Base-by-base conservation (phyloP, 2,888 invertebrate species). In the Proisotoma minuta region DNA sequence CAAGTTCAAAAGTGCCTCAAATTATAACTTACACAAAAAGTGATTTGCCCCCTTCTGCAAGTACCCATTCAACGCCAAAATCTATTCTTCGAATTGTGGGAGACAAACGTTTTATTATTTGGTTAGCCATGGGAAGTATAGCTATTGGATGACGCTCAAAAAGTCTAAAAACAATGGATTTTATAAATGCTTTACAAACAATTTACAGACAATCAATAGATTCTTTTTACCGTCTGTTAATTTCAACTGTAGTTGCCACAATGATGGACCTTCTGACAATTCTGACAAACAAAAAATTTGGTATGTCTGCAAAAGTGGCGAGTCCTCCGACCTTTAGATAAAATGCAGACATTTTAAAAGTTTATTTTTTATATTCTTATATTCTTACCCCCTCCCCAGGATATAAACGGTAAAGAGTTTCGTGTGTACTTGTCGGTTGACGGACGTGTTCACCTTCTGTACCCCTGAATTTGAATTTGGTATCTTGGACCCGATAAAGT, bases 41-140 rank as follows among this genome's bases (percentile, higher is more conserved):
- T 43, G 54, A 59, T n/a, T 59, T 54, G 4, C 63, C 63, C 24
- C 50, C 63, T 20, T 50, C 40, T 1, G 59, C 63, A 29, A 24
- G 23, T 4, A 51, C 49, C 51, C 59, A 63, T 18, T 63, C 63
- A 18, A 63, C 50, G 2, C 59, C 63, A 51, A 63, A 63, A 24
- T 63, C 63, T 18, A 60, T 27, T 4, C 39, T 26, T 1, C 63
- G 43, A 12, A 29, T 53, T 5, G 59, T 48, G 2, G 29, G n/a
- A 0, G 60, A 57, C 57, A 63, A 48, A 43, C 57, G 27, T n/a
- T 2, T 29, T 4, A 57, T 27, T 2, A 47, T 28, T 29, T 50
- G 34, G 29, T 39, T 24, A 1, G 57, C 47, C 0, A 63, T 60
- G 8, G 63, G 53, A 39, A 63, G 28, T 12, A 63, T 51, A 1